A percentile compares a stretch with the other conserved stretches of the same genome.
These are phyloP conservation scores for Xanthia togata DNA, from an alignment of 2,888 invertebrate genomes.

Conservation along the genomic window DNA sequence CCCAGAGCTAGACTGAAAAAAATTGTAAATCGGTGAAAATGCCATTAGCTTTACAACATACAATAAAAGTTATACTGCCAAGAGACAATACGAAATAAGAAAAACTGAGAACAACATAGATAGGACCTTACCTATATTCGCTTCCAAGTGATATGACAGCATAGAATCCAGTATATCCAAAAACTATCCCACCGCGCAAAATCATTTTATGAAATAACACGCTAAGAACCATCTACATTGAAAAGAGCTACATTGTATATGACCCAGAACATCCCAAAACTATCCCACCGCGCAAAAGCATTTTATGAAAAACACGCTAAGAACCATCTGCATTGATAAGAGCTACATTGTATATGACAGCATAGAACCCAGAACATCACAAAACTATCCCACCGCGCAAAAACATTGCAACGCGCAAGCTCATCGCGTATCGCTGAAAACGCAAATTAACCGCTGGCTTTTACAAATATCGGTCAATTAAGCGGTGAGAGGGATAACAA, in stretches of 20 bases:
- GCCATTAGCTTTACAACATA: background rate
- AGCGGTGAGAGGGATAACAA: conserved; percentile 86
- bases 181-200: conserved; percentile 28
- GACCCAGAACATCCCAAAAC: background rate
- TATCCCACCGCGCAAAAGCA: conserved; percentile 24
- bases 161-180: background rate
- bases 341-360: background rate
- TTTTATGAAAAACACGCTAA: background rate
- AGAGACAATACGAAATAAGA: background rate
- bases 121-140: no score
- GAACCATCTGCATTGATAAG: background rate
- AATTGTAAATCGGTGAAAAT: background rate
- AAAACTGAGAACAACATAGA: background rate
- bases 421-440: conserved; percentile 58
- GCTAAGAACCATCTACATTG: background rate
- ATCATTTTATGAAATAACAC: background rate
- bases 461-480: conserved; percentile 90
- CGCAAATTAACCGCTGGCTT: conserved; percentile 78
- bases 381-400: conserved; percentile 33
- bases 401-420: conserved; percentile 42
- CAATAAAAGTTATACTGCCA: background rate
- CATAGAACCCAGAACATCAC: background rate
- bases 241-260: background rate
- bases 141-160: background rate
- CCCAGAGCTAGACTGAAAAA: background rate